Evolutionary conservation across 2,888 invertebrate species (phyloP).

Genomic region (Drosophila dives): DNA sequence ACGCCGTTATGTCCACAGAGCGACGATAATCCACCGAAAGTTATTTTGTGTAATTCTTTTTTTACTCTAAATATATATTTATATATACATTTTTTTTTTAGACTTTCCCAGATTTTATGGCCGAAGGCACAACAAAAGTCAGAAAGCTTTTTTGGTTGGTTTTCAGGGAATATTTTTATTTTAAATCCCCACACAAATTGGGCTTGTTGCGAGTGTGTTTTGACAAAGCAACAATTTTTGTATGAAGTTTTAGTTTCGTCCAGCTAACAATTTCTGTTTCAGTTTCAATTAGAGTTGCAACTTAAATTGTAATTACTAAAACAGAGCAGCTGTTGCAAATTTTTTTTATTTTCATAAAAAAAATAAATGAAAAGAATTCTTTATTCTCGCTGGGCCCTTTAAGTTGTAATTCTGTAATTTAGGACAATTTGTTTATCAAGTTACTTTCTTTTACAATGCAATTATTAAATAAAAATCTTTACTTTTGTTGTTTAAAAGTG

Average conservation of each 20-base stretch:
- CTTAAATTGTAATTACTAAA: constrained; percentile 51
- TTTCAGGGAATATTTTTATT: neutral
- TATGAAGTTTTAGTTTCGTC: constrained; percentile 10
- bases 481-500: neutral
- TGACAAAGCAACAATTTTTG: constrained; percentile 29
- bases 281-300: constrained; percentile 40
- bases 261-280: constrained; percentile 18
- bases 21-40: constrained; percentile 43
- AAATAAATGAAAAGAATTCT: constrained; percentile 28
- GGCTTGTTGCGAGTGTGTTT: constrained; percentile 15
- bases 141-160: neutral
- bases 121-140: constrained; percentile 33
- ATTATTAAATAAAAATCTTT: neutral
- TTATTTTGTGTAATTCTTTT: constrained; percentile 53
- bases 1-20: constrained; percentile 10
- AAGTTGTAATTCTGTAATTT: constrained; percentile 2
- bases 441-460: neutral
- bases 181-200: neutral
- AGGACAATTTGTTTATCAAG: neutral
- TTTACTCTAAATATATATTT: constrained; percentile 6
- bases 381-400: neutral
- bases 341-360: constrained; percentile 51
- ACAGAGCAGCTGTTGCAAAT: constrained; percentile 16
- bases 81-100: neutral
- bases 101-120: constrained; percentile 28